Conservation (phyloP, 2,113 vertebrate genomes). For the Ctenomys sociabilis region DNA sequence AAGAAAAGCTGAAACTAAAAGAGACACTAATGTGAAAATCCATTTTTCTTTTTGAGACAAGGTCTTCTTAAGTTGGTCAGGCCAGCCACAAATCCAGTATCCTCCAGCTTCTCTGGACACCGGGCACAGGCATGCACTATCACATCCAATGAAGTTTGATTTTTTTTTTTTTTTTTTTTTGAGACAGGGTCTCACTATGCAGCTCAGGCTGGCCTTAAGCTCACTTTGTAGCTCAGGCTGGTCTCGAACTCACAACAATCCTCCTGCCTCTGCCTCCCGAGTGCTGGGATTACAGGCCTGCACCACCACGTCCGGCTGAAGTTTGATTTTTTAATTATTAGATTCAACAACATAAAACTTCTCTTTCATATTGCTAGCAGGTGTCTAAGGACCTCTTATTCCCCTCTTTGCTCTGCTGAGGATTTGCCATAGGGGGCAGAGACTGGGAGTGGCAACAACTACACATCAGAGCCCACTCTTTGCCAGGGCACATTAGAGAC, state of each 20-base stretch:
- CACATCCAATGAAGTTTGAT: neutral
- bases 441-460: neutral
- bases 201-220: no score
- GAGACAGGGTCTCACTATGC: no score
- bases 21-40: neutral
- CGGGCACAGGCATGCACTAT: neutral
- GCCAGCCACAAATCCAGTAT: neutral
- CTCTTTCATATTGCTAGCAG: neutral
- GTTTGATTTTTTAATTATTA: neutral
- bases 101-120: neutral
- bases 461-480: neutral
- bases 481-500: neutral
- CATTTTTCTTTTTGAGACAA: neutral
- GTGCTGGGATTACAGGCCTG: no score
- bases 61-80: neutral
- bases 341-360: neutral
- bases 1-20: neutral
- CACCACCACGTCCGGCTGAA: no score
- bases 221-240: no score
- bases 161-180: no score
- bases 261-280: no score
- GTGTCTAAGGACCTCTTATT: neutral
- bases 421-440: rapidly evolving
- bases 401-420: neutral
- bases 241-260: no score